Percentiles rank a stretch among this genome's conserved stretches.
These are phyloP conservation scores for Brachyopa scutellaris DNA, from an alignment of 2,888 invertebrate genomes.

Conservation along the genomic window DNA sequence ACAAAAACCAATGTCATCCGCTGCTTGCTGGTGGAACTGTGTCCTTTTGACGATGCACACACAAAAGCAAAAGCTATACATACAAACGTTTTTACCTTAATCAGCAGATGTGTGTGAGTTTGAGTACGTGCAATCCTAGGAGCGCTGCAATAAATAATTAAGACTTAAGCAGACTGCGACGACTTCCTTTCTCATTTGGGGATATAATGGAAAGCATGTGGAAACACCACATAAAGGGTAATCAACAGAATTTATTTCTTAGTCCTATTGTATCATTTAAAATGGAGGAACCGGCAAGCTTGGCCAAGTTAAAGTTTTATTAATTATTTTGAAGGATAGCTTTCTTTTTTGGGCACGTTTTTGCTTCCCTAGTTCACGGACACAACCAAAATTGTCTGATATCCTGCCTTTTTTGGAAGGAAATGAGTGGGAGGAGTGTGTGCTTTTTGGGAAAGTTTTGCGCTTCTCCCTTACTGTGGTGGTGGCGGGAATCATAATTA, in stretches of 20 bases:
- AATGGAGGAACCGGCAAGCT: not conserved
- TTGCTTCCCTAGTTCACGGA: too few relatives aligned
- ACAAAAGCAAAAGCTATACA: not conserved
- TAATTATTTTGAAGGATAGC: conserved; percentile 1
- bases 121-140: not conserved
- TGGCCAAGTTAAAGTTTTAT: conserved; percentile 25
- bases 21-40: conserved; percentile 25
- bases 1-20: conserved; percentile 22
- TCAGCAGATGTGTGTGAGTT: conserved; percentile 16
- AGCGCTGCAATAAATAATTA: conserved; percentile 21
- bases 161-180: conserved; percentile 1
- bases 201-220: conserved; percentile 2
- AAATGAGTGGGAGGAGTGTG: not conserved
- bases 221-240: conserved; percentile 1
- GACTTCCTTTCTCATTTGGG: conserved; percentile 1
- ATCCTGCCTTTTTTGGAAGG: too few relatives aligned
- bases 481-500: conserved; percentile 35
- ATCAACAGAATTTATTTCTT: conserved; percentile 5
- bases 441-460: conserved; percentile 9
- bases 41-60: conserved; percentile 43
- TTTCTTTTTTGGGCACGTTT: too few relatives aligned
- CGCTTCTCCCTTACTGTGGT: not conserved
- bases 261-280: not conserved
- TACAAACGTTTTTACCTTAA: conserved; percentile 23
- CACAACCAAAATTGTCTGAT: not conserved